These are phyloP conservation scores for Scolopax rusticola DNA, from an alignment of 2,797 vertebrate species.

Conservation along the genomic window DNA sequence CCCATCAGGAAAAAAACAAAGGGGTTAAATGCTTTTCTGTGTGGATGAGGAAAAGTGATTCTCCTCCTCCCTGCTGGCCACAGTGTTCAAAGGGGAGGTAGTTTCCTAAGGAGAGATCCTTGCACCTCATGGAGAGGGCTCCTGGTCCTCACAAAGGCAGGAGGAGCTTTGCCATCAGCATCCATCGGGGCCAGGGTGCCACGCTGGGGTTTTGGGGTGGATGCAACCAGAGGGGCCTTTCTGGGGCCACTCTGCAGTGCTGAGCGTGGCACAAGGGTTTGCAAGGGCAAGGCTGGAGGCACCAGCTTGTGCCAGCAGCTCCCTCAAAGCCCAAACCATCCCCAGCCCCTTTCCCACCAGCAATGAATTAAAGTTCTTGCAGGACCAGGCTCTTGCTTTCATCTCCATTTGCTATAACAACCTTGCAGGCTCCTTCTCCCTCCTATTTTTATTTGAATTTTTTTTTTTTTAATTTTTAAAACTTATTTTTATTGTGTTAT, in stretches of 20 bases:
- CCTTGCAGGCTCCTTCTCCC: not conserved
- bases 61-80: not conserved
- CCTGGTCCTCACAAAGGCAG: accelerated
- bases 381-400: not conserved
- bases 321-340: not conserved
- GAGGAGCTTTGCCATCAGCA: not conserved
- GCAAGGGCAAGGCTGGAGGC: not conserved
- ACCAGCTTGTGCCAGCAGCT: not conserved
- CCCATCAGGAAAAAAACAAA: not conserved
- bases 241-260: not conserved
- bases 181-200: accelerated
- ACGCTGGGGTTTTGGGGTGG: accelerated
- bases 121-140: accelerated
- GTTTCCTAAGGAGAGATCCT: not conserved
- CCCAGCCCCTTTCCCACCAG: not conserved
- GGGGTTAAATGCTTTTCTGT: not conserved
- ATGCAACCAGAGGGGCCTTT: not conserved
- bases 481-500: too few relatives aligned
- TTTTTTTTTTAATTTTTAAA: too few relatives aligned
- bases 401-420: accelerated
- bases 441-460: not conserved
- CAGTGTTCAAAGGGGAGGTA: not conserved
- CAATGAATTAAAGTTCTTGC: not conserved
- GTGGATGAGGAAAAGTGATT: not conserved
- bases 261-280: not conserved